Base-by-base conservation (phyloP, 2,888 invertebrate genomes). In the Monochamus alternatus region DNA sequence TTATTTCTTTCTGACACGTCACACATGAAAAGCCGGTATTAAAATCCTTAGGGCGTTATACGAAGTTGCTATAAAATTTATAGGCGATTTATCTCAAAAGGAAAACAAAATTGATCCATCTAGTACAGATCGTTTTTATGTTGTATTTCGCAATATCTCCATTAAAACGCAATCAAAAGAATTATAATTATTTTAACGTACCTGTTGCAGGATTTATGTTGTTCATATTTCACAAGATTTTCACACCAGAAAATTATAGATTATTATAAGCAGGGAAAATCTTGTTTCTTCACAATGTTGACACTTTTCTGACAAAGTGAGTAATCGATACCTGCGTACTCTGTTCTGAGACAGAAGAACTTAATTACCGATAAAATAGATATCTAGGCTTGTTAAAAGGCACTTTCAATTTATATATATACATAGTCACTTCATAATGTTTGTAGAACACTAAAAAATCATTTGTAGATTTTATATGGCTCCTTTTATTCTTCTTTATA, bases 201-300 rank as follows among this genome's bases (percentile, higher is more conserved):
- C 87, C 87, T 83, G 86, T 83, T 70, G 84, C 83, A 60, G 87
- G 87, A 74, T 87, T 88, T 65, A 86, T 83, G 80, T 83, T 88
- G 80, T 85, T 87, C 87, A 87, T 87, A 63, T 80, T 79, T 72
- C 14, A 60, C 59, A 44, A 55, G 30, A 43, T n/a, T 64, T 59
- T 67, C 55, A 67, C 55, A 55, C 31, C 47, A 30, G 30, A 32
- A 31, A 55, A 67, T 10, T 31, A 31, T 32, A 52, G 31, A 67
- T 55, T 47, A 32, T 38, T 67, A 58, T n/a, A 67, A 30, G 52
- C 38, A 51, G 55, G 10, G 12, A 32, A 67, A 67, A 51, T 58
- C 55, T 55, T 43, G n/a, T 55, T 67, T 55, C 31, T 12, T 52
- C 55, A 8, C 32, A 66, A 67, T 67, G 67, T 67, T 67, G 67